Conservation (phyloP, 92 coral and sea anemone species). For the Epizoanthus scotinus region DNA sequence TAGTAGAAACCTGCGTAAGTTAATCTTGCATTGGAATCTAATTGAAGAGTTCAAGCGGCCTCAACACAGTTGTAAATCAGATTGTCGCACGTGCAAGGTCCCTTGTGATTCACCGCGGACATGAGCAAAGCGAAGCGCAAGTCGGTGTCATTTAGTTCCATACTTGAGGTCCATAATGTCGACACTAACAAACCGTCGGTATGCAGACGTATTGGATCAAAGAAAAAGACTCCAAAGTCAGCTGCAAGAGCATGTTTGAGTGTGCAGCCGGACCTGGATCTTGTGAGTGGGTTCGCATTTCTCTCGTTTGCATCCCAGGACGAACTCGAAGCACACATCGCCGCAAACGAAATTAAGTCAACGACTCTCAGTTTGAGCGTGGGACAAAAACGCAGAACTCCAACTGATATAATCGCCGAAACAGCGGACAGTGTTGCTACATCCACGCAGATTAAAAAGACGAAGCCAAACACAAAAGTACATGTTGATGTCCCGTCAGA, state of each 20-base stretch:
- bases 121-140: constrained; percentile 35
- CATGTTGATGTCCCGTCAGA: neutral
- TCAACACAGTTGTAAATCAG: neutral
- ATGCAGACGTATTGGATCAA: constrained; percentile 38
- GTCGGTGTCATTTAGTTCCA: constrained; percentile 13
- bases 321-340: constrained; percentile 80
- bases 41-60: neutral
- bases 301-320: constrained; percentile 67
- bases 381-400: constrained; percentile 57
- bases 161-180: constrained; percentile 40
- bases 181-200: constrained; percentile 39
- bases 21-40: neutral
- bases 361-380: constrained; percentile 64
- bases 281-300: constrained; percentile 85
- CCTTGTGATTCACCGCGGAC: constrained; percentile 1
- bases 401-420: neutral
- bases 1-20: neutral
- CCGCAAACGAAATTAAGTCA: constrained; percentile 63
- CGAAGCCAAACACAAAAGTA: neutral
- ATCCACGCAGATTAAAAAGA: constrained; percentile 24
- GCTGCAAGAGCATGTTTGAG: constrained; percentile 33
- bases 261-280: constrained; percentile 71
- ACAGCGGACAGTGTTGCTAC: neutral
- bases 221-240: constrained; percentile 47
- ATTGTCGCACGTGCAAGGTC: neutral